phyloP scores from a whole-genome alignment of 30 jellyfish, hydroid and myxozoan species.

The Calvadosia cruxmelitensis region DNA sequence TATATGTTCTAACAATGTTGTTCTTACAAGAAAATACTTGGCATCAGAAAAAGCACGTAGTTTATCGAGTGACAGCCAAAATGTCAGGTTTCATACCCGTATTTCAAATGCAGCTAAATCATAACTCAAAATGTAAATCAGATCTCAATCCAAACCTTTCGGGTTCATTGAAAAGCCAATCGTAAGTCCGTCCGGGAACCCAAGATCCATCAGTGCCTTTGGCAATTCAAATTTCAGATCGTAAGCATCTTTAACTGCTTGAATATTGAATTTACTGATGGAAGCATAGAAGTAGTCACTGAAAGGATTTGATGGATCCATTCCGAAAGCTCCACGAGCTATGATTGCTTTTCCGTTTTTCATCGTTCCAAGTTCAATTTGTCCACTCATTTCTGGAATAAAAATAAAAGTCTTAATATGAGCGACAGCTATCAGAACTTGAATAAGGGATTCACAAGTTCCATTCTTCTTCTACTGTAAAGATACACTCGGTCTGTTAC shows the following conservation, averaged over 20 bases:
- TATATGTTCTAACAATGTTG: too few species aligned
- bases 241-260: slow-evolving; percentile 53
- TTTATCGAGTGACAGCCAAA: too few species aligned
- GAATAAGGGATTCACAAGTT: too few species aligned
- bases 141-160: not conserved
- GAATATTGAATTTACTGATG: slow-evolving; percentile 43
- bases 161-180: slow-evolving; percentile 31
- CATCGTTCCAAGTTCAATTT: not conserved
- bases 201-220: slow-evolving; percentile 65
- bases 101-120: too few species aligned
- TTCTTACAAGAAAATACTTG: too few species aligned
- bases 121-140: not conserved
- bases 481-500: too few species aligned
- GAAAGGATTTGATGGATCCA: slow-evolving; percentile 43
- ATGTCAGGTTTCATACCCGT: too few species aligned
- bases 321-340: slow-evolving; percentile 55
- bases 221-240: slow-evolving; percentile 54
- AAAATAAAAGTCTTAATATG: too few species aligned
- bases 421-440: too few species aligned
- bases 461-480: too few species aligned
- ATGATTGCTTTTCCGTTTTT: slow-evolving; percentile 40
- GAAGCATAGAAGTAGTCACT: slow-evolving; percentile 47
- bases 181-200: slow-evolving; percentile 85
- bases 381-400: not conserved
- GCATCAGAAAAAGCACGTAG: too few species aligned